Base-by-base conservation (phyloP, 2,888 invertebrate genomes). In the Dasysyrphus tricinctus region DNA sequence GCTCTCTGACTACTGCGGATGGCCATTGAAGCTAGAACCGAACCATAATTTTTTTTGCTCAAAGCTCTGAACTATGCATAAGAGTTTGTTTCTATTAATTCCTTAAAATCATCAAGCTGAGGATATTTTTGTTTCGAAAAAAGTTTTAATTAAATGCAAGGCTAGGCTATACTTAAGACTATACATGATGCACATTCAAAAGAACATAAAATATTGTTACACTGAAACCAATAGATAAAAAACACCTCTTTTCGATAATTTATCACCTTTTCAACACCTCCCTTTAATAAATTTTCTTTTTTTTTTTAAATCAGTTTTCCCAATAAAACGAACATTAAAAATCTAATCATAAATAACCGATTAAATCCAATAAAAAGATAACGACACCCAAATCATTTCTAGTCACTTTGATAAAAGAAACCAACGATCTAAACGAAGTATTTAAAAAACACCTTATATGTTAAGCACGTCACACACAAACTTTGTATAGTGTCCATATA, bases 341-440 rank as follows among this genome's bases (percentile, higher is more conserved):
- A 67, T 49, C 80, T 61, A 47, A 69, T 84, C 76, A 77, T 34
- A 65, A 80, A 80, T 42, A 76, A 73, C 76, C 73, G 49, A 67
- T 80, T 77, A 67, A 67, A 80, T 61, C 51, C 72, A 80, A 76
- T 76, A 72, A 73, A 47, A 11, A 76, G 84, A 80, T 84, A 84
- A 67, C 37, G 32, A 37, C 57, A 57, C 49, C 63, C 42, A 34
- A 34, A 57, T 56, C 65, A 47, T 78, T 74, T 67, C 44, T 67
- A 51, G 65, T 73, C 39, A 6, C 49, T 37, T 47, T 51, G 82
- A 78, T 82, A 73, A 72, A 49, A 76, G 44, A 61, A 42, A 44
- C 32, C 29, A 56, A 51, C 61, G 14, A 57, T 47, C 72, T 77
- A 77, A 82, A 82, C 65, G 57, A 37, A 59, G 74, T 69, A 73